phyloP scores from a whole-genome alignment of 2,113 vertebrate genomes.

The Tetrax tetrax region DNA sequence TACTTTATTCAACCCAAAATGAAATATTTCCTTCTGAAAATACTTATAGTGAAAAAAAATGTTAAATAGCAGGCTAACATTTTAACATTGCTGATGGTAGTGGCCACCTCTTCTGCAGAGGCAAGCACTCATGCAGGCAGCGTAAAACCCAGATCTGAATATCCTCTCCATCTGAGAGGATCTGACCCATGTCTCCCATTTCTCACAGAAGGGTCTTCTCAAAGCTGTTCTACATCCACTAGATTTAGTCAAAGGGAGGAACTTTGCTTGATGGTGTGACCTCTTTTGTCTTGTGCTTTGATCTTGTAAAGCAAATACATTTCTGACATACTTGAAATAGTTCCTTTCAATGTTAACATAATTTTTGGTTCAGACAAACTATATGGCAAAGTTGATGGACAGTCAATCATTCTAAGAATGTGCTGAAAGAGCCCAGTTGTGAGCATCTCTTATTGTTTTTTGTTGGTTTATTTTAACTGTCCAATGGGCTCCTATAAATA shows the following conservation, averaged over 20 bases:
- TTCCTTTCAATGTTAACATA: background rate
- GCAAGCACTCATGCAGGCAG: background rate
- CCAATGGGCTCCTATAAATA: background rate
- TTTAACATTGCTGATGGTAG: background rate
- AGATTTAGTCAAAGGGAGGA: background rate
- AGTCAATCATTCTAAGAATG: background rate
- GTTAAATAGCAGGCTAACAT: background rate
- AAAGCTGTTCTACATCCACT: background rate
- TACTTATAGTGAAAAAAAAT: background rate
- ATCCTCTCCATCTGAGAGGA: background rate
- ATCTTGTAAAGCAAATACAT: background rate
- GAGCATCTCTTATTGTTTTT: background rate
- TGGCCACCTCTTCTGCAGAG: background rate
- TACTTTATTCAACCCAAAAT: background rate
- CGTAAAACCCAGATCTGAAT: background rate
- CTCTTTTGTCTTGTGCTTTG: background rate
- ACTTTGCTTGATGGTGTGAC: background rate
- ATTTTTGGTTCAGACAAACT: background rate
- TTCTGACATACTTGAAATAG: background rate
- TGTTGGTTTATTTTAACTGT: background rate
- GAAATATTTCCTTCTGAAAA: background rate
- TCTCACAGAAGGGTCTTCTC: background rate
- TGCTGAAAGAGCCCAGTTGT: background rate
- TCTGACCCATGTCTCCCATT: background rate
- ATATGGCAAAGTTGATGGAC: background rate